Evolutionary conservation across 2,113 vertebrate species (phyloP).

Genomic region (Galeopterus variegatus): DNA sequence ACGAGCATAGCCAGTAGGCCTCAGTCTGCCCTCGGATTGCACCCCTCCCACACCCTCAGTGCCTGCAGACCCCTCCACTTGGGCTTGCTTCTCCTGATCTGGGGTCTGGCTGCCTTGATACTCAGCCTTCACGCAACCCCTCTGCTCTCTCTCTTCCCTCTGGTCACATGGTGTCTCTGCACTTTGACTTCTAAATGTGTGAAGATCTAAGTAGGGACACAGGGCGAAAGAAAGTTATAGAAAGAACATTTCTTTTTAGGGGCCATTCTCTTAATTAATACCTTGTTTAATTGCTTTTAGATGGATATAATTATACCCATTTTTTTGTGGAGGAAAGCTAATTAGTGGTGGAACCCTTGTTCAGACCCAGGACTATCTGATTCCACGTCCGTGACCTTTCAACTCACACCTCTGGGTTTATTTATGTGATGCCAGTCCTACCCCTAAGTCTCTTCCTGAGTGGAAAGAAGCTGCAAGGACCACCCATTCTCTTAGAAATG

Average conservation of each 20-base stretch:
- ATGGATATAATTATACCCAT: background rate
- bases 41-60: too few species aligned
- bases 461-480: background rate
- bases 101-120: too few species aligned
- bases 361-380: background rate
- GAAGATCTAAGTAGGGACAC: background rate
- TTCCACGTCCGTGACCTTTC: background rate
- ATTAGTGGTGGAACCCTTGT: background rate
- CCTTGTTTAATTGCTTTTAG: background rate
- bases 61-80: too few species aligned
- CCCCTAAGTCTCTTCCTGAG: background rate
- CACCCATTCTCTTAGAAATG: background rate
- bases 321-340: constrained; percentile 5
- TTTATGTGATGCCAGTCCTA: background rate
- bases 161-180: background rate
- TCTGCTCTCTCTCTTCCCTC: too few species aligned
- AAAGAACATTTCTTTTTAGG: background rate
- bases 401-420: background rate
- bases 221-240: background rate
- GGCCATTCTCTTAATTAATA: background rate
- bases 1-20: too few species aligned
- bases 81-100: too few species aligned
- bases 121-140: too few species aligned
- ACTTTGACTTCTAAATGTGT: background rate
- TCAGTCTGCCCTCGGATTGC: too few species aligned